phyloP scores from a whole-genome alignment of 2,797 vertebrate genomes.

The Cottoperca gobio region DNA sequence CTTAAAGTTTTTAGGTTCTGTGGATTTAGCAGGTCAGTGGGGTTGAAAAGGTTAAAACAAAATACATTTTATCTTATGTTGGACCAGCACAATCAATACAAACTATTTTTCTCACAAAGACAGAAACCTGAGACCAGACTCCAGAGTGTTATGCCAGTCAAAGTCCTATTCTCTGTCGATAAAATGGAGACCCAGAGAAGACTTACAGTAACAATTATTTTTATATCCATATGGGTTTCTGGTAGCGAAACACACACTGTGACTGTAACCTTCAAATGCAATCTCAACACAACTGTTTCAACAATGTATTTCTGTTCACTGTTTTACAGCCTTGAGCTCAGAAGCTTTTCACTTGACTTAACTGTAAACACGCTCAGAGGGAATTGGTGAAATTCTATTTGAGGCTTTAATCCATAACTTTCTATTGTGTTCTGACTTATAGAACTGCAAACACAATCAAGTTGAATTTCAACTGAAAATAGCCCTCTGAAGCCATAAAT shows the following conservation, averaged over 20 bases:
- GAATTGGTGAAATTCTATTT: constrained; percentile 13
- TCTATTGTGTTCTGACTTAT: background rate
- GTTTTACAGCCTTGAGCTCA: background rate
- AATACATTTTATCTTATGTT: constrained; percentile 16
- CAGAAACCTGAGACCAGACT: constrained; percentile 48
- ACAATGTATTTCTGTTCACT: background rate
- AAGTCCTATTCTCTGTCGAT: background rate
- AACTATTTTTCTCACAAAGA: constrained; percentile 41
- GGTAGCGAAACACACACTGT: constrained; percentile 5
- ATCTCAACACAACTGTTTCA: background rate
- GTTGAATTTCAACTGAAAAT: constrained; percentile 43
- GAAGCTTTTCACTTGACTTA: constrained; percentile 21
- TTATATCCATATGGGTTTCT: constrained; percentile 9
- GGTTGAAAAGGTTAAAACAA: constrained; percentile 13
- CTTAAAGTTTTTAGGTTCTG: background rate
- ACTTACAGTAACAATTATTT: background rate
- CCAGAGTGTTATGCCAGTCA: constrained; percentile 15
- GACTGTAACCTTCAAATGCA: background rate
- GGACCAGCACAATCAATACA: constrained; percentile 47
- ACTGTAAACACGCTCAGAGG: constrained; percentile 1
- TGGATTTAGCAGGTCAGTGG: background rate
- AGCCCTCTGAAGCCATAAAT: constrained; percentile 27
- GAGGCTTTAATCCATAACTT: constrained; percentile 24
- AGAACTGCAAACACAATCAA: constrained; percentile 25
- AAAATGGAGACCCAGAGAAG: background rate